Conservation (phyloP, 2,888 invertebrate genomes). For the Temnothorax unifasciatus region DNA sequence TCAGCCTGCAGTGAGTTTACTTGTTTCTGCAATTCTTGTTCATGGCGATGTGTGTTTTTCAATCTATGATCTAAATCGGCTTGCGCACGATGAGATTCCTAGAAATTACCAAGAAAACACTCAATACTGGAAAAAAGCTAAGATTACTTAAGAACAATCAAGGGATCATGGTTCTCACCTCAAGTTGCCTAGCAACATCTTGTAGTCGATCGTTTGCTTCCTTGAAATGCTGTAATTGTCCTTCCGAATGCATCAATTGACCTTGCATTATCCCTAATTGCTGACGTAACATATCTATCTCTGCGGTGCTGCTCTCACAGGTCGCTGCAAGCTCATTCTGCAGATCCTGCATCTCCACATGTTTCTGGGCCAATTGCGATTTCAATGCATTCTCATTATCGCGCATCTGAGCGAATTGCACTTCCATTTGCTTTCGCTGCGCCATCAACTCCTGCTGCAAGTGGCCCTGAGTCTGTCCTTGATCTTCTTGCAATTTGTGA, state of each 20-base stretch:
- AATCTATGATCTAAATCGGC: slow-evolving; percentile 88
- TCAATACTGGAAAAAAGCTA: not conserved
- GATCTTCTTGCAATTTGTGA: slow-evolving; percentile 88
- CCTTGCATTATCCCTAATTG: slow-evolving; percentile 82
- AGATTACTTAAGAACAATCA: slow-evolving; percentile 5
- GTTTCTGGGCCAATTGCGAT: slow-evolving; percentile 86
- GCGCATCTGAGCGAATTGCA: slow-evolving; percentile 89
- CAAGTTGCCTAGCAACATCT: slow-evolving; percentile 88
- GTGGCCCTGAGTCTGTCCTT: slow-evolving; percentile 85
- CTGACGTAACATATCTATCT: slow-evolving; percentile 82
- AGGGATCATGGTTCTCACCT: slow-evolving; percentile 77
- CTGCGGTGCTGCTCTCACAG: slow-evolving; percentile 81
- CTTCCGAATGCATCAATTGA: slow-evolving; percentile 82
- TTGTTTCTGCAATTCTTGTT: slow-evolving; percentile 88
- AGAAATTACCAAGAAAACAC: slow-evolving; percentile 53
- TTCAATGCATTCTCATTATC: slow-evolving; percentile 86
- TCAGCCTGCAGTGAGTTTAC: slow-evolving; percentile 84
- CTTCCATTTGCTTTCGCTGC: slow-evolving; percentile 90
- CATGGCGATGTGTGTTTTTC: slow-evolving; percentile 87
- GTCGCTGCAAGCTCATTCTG: slow-evolving; percentile 84
- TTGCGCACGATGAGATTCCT: slow-evolving; percentile 88
- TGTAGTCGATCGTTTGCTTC: slow-evolving; percentile 87
- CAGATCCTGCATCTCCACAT: slow-evolving; percentile 87
- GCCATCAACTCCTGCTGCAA: slow-evolving; percentile 88
- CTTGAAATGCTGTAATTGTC: slow-evolving; percentile 84